phyloP scores from a whole-genome alignment of 2,888 invertebrate genomes.

The Pyrrhosoma nymphula region DNA sequence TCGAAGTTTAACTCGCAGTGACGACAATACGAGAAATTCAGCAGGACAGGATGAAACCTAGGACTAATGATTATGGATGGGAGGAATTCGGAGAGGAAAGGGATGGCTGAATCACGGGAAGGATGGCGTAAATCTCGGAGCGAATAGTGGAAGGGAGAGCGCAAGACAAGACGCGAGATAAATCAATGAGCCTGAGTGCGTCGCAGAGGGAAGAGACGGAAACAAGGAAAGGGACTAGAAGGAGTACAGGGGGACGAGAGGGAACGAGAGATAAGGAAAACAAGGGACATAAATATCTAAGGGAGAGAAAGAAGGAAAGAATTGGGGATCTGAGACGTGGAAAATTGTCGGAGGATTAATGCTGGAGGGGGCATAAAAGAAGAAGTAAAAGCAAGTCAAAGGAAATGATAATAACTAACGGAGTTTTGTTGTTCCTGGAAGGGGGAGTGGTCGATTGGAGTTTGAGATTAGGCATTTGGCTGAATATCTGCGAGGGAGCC shows the following conservation, averaged over 20 bases:
- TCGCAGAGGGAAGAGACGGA: background rate
- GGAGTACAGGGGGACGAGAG: background rate
- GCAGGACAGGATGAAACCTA: background rate
- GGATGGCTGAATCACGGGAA: background rate
- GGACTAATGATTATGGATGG: constrained; percentile 15
- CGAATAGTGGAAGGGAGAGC: background rate
- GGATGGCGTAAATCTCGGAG: background rate
- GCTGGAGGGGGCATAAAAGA: background rate
- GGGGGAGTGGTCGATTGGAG: background rate
- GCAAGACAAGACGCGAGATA: background rate
- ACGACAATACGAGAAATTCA: background rate
- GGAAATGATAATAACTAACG: constrained; percentile 37
- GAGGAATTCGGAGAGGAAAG: background rate
- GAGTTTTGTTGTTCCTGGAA: background rate
- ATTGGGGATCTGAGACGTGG: background rate
- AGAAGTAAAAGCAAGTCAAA: constrained; percentile 4
- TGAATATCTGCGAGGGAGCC: background rate
- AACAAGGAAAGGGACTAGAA: background rate
- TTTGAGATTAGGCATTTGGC: background rate
- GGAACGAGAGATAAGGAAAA: background rate
- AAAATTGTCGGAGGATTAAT: constrained; percentile 9
- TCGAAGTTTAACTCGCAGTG: background rate
- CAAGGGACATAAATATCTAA: background rate
- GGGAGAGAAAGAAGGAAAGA: background rate
- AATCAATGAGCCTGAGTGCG: constrained; percentile 9